These are phyloP conservation scores for Epizoanthus rinbou DNA, from an alignment of 92 coral and sea anemone species.

Conservation along the genomic window DNA sequence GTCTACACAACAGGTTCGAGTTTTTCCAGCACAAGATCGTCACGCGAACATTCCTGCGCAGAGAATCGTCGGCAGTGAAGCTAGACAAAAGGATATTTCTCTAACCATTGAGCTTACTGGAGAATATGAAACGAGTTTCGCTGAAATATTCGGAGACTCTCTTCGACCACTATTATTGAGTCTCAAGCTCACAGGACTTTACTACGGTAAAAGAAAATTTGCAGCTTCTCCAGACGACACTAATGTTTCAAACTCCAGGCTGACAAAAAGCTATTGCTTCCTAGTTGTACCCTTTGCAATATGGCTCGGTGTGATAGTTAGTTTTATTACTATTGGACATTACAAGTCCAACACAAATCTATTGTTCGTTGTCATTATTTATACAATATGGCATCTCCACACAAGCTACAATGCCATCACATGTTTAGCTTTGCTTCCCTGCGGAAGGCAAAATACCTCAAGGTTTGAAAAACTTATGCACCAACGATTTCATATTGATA, in stretches of 20 bases:
- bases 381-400: constrained; percentile 5
- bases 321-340: neutral
- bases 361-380: neutral
- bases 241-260: neutral
- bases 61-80: neutral
- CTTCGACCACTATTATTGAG: constrained; percentile 25
- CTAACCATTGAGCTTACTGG: neutral
- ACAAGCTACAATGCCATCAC: constrained; percentile 1
- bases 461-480: constrained; percentile 1
- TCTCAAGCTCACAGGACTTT: constrained; percentile 18
- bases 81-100: neutral
- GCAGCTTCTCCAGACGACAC: neutral
- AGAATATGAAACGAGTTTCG: constrained; percentile 1
- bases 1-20: neutral
- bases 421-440: constrained; percentile 18
- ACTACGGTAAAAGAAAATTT: constrained; percentile 26
- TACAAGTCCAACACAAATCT: neutral
- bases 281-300: neutral
- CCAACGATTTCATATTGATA: neutral
- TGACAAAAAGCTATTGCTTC: constrained; percentile 11
- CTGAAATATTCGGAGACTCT: constrained; percentile 17
- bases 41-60: neutral
- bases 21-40: neutral
- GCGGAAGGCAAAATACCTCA: constrained; percentile 3
- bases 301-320: neutral